Base-by-base conservation (phyloP, 2,113 vertebrate species). In the Tychaedon coryphoeus region DNA sequence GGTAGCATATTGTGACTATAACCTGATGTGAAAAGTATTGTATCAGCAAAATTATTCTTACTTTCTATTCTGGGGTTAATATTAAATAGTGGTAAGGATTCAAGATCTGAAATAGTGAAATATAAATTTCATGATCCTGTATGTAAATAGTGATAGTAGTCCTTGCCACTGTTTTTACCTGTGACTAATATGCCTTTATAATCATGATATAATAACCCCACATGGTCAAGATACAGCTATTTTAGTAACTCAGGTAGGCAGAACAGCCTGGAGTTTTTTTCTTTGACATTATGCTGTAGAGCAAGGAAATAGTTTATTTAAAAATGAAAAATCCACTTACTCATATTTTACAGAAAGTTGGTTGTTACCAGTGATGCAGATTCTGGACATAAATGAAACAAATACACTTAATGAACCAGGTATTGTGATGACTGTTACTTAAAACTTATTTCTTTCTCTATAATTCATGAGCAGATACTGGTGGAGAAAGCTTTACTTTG, bases 161-260 rank as follows among this genome's bases (percentile, higher is more conserved):
- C 23, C 7, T 24, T 12, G 56, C 22, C 42, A n/a, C n/a, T 9
- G 31, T 72, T 26, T 81, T 87, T 69, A 47, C 16, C 25, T 0
- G 0, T 73, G 36, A 38, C 14, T 86, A 65, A 50, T 80, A 76
- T 83, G n/a, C 20, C 33, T 76, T 93, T 94, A 22, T 70, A 88
- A 79, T 54, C 25, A 12, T 29, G 3, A 19, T 70, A n/a, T 10
- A 31, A 79, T 88, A 88, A 7, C 5, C 3, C 12, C 3, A 38
- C 33, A 31, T 19, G 6, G 25, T 70, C 53, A 82, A 45, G 45
- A 36, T 77, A 36, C 18, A 66, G 19, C 42, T 93, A 31, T 86
- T 94, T 88, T 80, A 58, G 18, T 90, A 71, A 83, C 29, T 90
- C n/a, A 56, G 50, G 53, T 60, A 74, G 58, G 48, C 69, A 87